Base-by-base conservation (phyloP, 64 coral and sea anemone genomes). In the Pocillopora damicornis region DNA sequence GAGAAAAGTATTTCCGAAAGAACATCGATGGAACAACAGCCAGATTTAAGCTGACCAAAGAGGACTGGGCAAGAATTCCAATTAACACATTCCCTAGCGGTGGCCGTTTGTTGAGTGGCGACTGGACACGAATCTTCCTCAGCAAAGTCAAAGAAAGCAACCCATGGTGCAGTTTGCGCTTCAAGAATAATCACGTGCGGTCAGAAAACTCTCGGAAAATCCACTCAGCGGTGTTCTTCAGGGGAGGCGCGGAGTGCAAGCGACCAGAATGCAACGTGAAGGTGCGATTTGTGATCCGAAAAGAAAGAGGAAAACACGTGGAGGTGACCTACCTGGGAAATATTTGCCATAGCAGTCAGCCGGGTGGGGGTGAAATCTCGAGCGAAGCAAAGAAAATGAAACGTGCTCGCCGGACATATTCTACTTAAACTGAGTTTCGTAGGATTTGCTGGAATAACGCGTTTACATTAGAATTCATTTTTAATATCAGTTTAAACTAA, bases 111-210 rank as follows among this genome's bases (percentile, higher is more conserved):
- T 66, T 85, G 20, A 85, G 81, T 58, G 81, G 81, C 1, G 81
- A 85, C 64, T 85, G 81, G 81, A 85, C 81, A 42, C 63, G 81
- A 58, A 85, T 85, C 81, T 85, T 85, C 51, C 64, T 73, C 36
- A 38, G 36, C 8, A 85, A 85, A 85, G 81, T 85, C 15, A 73
- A 73, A 85, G 81, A 85, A 85, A 85, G 64, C 65, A 85, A 85
- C 81, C 81, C 81, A 85, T 85, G 81, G 81, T 85, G 81, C 81
- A 85, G 81, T 73, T 73, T 85, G 38, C 81, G 81, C 81, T 85
- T 85, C 81, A 85, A 85, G 25, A 85, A 85, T 45, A 85, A 85
- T 58, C 81, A 85, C 81, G 81, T 85, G 81, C 58, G 81, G 57
- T 85, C 81, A 72, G 65, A 85, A 85, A 85, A 85, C 20, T 85